Percentiles rank a stretch among this genome's conserved stretches.
These are phyloP conservation scores for Sycobia sp. DNA, from an alignment of 1,140 invertebrate species.

Conservation along the genomic window DNA sequence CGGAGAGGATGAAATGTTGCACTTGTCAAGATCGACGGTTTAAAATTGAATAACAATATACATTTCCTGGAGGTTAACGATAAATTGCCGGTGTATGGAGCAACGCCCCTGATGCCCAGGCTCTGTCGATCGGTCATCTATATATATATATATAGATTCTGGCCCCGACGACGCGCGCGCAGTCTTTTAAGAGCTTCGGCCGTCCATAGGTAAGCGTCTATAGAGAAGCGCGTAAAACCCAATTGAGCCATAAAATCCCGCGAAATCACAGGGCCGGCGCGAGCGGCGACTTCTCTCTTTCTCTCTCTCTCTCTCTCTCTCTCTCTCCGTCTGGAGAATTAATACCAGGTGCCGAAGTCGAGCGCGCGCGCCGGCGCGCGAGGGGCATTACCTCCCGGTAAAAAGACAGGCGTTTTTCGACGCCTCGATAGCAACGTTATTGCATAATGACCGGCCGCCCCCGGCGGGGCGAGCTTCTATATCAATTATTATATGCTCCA, in stretches of 20 bases:
- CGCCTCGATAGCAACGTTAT: too few species aligned
- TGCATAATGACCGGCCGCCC: too few species aligned
- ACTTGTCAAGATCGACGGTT: slow-evolving; percentile 25
- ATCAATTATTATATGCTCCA: too few species aligned
- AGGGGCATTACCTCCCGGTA: too few species aligned
- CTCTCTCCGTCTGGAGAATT: slow-evolving; percentile 29
- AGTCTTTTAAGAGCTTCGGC: neutral
- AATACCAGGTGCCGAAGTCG: slow-evolving; percentile 28
- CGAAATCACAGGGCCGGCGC: slow-evolving; percentile 41
- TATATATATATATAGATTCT: too few species aligned
- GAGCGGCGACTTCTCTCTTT: too few species aligned
- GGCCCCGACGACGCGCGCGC: too few species aligned
- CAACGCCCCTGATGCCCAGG: slow-evolving; percentile 12
- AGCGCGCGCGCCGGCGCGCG: slow-evolving; percentile 1
- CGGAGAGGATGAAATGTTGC: slow-evolving; percentile 13
- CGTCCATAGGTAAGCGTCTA: slow-evolving; percentile 24
- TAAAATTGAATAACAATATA: slow-evolving; percentile 35
- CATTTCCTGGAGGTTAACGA: slow-evolving; percentile 27
- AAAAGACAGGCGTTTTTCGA: too few species aligned
- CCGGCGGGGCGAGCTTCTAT: too few species aligned
- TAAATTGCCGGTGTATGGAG: slow-evolving; percentile 16
- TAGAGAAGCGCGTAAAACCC: slow-evolving; percentile 19
- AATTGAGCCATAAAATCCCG: slow-evolving; percentile 48
- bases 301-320: too few species aligned
- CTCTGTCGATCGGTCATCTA: slow-evolving; percentile 3